A percentile compares a stretch with the other conserved stretches of the same genome.
phyloP scores from a whole-genome alignment of 2,888 invertebrate species.

The Sicus ferrugineus region DNA sequence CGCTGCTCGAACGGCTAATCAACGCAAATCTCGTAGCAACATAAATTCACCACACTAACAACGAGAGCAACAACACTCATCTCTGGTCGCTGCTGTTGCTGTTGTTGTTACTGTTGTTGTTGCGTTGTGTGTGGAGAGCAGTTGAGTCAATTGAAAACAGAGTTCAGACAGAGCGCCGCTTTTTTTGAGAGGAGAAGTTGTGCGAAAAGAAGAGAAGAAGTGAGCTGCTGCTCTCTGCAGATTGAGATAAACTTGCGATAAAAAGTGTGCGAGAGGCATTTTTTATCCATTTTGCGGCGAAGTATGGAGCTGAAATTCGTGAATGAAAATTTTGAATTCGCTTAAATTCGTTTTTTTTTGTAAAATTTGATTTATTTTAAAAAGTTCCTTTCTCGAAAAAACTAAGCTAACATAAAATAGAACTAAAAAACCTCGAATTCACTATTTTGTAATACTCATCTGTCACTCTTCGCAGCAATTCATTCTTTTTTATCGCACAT shows the following conservation, averaged over 20 bases:
- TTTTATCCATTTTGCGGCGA: no score
- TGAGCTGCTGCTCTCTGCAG: neutral
- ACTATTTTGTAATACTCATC: no score
- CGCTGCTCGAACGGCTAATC: no score
- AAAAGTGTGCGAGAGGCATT: no score
- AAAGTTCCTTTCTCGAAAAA: no score
- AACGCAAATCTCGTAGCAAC: neutral
- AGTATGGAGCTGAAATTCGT: neutral
- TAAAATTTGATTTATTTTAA: no score
- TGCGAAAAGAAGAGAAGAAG: neutral
- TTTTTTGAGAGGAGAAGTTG: neutral
- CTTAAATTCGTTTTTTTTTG: neutral
- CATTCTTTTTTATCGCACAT: no score
- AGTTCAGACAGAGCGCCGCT: neutral
- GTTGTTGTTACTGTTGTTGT: neutral
- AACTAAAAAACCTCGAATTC: no score
- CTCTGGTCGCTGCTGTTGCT: neutral
- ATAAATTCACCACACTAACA: constrained; percentile 5
- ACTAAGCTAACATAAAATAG: no score
- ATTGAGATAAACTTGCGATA: no score
- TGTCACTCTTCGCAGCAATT: no score
- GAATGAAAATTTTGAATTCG: neutral
- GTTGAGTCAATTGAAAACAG: neutral
- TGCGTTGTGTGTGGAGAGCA: neutral
- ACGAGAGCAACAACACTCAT: neutral